Percentiles rank a stretch among this genome's conserved stretches.
phyloP scores from a whole-genome alignment of 92 coral and sea anemone species.

The Siderastrea siderea region DNA sequence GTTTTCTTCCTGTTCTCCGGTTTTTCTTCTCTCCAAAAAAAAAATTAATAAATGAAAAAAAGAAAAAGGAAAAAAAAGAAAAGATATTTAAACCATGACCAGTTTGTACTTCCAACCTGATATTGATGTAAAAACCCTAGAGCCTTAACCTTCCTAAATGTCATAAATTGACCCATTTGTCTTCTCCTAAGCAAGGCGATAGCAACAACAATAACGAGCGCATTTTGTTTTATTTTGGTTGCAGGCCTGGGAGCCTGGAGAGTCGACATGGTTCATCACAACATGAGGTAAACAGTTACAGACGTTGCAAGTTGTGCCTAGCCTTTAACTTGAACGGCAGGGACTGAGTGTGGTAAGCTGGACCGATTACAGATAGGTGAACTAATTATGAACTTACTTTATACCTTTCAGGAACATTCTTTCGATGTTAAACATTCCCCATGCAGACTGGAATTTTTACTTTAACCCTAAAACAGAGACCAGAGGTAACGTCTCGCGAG shows the following conservation, averaged over 20 bases:
- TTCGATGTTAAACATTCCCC: conserved; percentile 32
- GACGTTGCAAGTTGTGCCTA: too few relatives aligned
- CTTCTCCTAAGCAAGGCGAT: neutral
- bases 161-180: neutral
- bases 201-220: neutral
- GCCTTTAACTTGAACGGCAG: neutral
- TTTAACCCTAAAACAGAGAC: conserved; percentile 35
- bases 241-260: conserved; percentile 57
- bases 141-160: neutral
- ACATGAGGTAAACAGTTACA: conserved; percentile 28
- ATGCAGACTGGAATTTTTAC: conserved; percentile 40
- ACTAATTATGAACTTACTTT: neutral
- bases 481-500: conserved; percentile 25
- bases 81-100: too few relatives aligned
- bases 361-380: neutral
- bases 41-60: too few relatives aligned
- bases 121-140: too few relatives aligned
- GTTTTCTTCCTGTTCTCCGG: too few relatives aligned
- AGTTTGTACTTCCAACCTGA: too few relatives aligned
- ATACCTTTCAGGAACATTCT: conserved; percentile 14
- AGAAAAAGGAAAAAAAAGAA: too few relatives aligned
- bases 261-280: conserved; percentile 37
- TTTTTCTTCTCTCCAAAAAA: too few relatives aligned
- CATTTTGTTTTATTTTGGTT: conserved; percentile 3
- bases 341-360: neutral